Conservation (phyloP, 1,140 invertebrate genomes). For the Trachymyrmex cornetzi region DNA sequence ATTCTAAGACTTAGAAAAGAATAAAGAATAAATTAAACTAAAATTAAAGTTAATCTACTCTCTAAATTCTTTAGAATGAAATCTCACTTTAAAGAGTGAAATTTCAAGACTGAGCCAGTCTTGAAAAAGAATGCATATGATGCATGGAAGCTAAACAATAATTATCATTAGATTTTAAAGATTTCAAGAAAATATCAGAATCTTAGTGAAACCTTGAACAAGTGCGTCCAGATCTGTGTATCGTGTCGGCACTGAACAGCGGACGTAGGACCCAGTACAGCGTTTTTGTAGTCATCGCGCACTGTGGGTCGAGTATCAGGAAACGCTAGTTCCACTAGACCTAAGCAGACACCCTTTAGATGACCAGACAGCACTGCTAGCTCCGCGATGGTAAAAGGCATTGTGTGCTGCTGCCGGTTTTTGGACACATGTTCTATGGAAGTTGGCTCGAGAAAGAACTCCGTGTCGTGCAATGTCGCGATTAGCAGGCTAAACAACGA, state of each 20-base stretch:
- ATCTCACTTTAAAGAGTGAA: too few species aligned
- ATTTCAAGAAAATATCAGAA: neutral
- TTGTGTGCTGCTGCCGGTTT: slow-evolving; percentile 83
- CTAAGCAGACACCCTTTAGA: slow-evolving; percentile 94
- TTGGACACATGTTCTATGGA: slow-evolving; percentile 68
- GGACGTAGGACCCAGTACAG: slow-evolving; percentile 81
- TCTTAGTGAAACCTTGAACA: slow-evolving; percentile 81
- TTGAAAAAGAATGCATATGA: neutral
- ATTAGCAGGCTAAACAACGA: slow-evolving; percentile 94
- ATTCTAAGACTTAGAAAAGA: too few species aligned
- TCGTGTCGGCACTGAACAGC: slow-evolving; percentile 82
- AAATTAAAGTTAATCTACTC: too few species aligned
- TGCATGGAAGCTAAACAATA: neutral
- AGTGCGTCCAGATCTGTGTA: slow-evolving; percentile 87
- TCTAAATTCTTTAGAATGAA: too few species aligned
- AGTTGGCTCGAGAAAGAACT: slow-evolving; percentile 89
- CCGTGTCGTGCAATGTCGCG: slow-evolving; percentile 95
- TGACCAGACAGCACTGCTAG: slow-evolving; percentile 90
- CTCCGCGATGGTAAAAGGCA: slow-evolving; percentile 89
- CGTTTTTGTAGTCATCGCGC: slow-evolving; percentile 85
- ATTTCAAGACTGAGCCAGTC: too few species aligned
- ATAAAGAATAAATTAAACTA: too few species aligned
- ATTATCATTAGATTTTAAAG: neutral
- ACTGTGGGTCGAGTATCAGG: slow-evolving; percentile 91
- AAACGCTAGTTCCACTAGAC: slow-evolving; percentile 96